Evolutionary conservation across 2,888 invertebrate species (phyloP).

Genomic region (Pristionchus fissidentatus): DNA sequence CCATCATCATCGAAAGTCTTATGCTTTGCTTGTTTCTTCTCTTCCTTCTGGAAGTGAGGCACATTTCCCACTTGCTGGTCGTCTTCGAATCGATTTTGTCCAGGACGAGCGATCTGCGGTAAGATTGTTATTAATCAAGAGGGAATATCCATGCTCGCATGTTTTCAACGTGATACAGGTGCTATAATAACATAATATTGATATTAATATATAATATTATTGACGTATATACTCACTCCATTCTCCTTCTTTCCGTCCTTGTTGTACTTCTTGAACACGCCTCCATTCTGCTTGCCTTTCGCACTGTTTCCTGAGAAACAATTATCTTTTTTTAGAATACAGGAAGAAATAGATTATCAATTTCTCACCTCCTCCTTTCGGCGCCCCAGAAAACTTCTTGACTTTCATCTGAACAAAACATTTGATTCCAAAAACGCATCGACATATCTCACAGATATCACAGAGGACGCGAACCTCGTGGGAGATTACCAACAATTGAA

Average conservation of each 20-base stretch:
- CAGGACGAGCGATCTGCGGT: neutral
- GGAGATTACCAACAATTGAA: neutral
- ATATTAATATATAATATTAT: too few species aligned
- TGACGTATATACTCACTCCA: neutral
- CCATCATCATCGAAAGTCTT: constrained; percentile 18
- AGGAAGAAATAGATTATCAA: neutral
- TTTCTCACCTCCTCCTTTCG: neutral
- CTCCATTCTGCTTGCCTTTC: constrained; percentile 1
- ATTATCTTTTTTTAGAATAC: neutral
- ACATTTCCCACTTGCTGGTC: neutral
- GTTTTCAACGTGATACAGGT: too few species aligned
- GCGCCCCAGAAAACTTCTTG: neutral
- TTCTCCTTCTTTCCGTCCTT: constrained; percentile 33
- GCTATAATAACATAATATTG: too few species aligned
- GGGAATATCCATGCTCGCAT: too few species aligned
- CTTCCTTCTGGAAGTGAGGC: constrained; percentile 8
- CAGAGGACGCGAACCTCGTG: too few species aligned
- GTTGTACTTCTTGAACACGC: neutral
- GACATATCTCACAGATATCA: neutral
- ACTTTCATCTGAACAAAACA: constrained; percentile 11
- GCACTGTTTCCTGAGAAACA: neutral
- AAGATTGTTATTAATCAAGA: neutral
- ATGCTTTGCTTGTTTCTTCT: neutral
- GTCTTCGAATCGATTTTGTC: constrained; percentile 17
- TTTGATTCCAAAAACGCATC: neutral